Evolutionary conservation across 2,113 vertebrate genomes (phyloP).

Genomic region (Phalacrocorax pelagicus): DNA sequence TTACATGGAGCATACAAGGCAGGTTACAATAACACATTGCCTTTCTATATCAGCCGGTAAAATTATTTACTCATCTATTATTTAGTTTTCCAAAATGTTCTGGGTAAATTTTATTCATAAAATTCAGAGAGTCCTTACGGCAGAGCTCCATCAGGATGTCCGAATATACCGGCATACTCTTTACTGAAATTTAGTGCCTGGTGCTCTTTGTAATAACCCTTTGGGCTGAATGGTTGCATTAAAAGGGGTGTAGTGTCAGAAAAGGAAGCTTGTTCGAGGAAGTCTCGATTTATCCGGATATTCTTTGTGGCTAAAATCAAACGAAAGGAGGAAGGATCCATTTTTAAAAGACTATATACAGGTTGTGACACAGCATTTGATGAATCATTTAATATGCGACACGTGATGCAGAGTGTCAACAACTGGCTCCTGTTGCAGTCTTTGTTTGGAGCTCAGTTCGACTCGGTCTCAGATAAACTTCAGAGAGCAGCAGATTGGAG

Average conservation of each 20-base stretch:
- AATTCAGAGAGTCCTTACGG: background rate
- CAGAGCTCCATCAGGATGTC: background rate
- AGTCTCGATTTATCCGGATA: background rate
- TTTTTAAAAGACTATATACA: slow-evolving; percentile 7
- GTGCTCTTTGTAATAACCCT: background rate
- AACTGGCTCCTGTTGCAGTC: slow-evolving; percentile 40
- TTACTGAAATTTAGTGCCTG: background rate
- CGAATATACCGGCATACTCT: accelerated
- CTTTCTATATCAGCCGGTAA: slow-evolving; percentile 35
- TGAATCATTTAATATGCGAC: slow-evolving; percentile 59
- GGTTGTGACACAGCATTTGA: slow-evolving; percentile 59
- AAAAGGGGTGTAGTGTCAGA: background rate
- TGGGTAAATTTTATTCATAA: slow-evolving; percentile 2
- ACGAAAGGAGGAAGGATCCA: background rate
- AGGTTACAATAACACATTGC: slow-evolving; percentile 61
- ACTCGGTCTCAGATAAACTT: background rate
- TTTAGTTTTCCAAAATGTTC: slow-evolving; percentile 21
- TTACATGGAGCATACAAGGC: slow-evolving; percentile 70
- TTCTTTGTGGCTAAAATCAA: background rate
- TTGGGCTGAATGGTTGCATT: background rate
- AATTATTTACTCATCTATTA: slow-evolving; percentile 61
- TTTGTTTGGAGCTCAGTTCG: slow-evolving; percentile 11
- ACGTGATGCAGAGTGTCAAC: slow-evolving; percentile 10
- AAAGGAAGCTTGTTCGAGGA: background rate
- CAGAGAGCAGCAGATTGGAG: background rate